These are phyloP conservation scores for Babyrousa celebensis DNA, from an alignment of 2,797 vertebrate genomes.

Conservation along the genomic window DNA sequence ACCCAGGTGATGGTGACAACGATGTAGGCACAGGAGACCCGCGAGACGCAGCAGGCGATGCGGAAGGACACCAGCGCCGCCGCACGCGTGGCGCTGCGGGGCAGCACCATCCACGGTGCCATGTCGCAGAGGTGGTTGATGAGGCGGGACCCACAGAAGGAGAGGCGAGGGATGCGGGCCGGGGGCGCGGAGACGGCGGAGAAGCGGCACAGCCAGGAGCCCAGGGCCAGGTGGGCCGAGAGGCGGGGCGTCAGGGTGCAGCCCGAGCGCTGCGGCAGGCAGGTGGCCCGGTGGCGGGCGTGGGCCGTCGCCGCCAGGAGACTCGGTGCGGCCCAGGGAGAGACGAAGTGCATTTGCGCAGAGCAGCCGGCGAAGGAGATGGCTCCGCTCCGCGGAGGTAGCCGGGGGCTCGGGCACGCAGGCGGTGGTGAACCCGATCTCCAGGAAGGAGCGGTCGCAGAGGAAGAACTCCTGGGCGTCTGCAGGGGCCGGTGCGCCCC, in stretches of 20 bases:
- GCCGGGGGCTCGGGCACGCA: conserved; percentile 44
- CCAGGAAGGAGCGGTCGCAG: conserved; percentile 85
- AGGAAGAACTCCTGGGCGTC: conserved; percentile 85
- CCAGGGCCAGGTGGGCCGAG: not conserved
- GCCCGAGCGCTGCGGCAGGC: conserved; percentile 57
- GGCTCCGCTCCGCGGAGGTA: not conserved
- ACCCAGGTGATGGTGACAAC: not conserved
- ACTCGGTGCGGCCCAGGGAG: conserved; percentile 73
- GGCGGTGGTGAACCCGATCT: conserved; percentile 84
- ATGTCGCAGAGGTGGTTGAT: conserved; percentile 77
- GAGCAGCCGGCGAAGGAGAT: conserved; percentile 74
- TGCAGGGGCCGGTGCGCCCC: conserved; percentile 65
- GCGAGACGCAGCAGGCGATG: conserved; percentile 41
- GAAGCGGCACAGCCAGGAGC: conserved; percentile 70
- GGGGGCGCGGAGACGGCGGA: not conserved
- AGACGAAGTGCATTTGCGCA: conserved; percentile 67
- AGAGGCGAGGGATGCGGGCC: conserved; percentile 26
- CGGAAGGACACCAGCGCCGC: conserved; percentile 62
- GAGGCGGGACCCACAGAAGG: conserved; percentile 62
- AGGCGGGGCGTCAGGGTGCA: conserved; percentile 50
- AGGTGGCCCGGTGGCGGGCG: conserved; percentile 57
- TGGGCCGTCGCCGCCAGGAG: conserved; percentile 79
- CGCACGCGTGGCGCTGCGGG: not conserved
- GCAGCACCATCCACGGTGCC: conserved; percentile 53
- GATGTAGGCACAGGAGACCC: conserved; percentile 48